These are phyloP conservation scores for Helicoverpa armigera DNA, from an alignment of 1,140 invertebrate species.

Conservation along the genomic window DNA sequence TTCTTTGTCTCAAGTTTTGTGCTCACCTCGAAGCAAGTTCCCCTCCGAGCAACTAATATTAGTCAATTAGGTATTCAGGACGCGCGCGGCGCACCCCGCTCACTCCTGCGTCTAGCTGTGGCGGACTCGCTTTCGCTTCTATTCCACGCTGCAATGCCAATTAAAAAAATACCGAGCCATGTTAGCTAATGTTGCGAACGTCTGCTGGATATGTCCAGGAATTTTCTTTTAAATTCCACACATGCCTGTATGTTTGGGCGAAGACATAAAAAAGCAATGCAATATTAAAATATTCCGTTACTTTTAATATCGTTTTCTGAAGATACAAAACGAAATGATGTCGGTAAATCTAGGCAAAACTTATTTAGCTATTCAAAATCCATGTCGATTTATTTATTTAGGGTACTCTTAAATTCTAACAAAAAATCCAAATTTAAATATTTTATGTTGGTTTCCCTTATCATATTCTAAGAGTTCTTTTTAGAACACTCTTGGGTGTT, in stretches of 20 bases:
- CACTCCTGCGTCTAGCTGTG: constrained; percentile 66
- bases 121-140: constrained; percentile 54
- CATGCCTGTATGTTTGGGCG: background rate
- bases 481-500: constrained; percentile 81
- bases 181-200: constrained; percentile 21
- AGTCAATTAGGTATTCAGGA: constrained; percentile 85
- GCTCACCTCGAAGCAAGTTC: constrained; percentile 81
- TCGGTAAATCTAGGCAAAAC: background rate
- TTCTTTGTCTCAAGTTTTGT: constrained; percentile 83
- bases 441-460: constrained; percentile 54
- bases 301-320: background rate
- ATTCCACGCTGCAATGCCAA: constrained; percentile 51
- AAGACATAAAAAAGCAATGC: background rate
- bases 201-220: constrained; percentile 5
- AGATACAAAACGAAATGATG: no score
- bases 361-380: constrained; percentile 11
- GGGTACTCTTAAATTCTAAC: constrained; percentile 13
- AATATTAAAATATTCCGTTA: background rate
- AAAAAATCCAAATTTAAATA: constrained; percentile 47
- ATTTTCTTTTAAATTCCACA: background rate
- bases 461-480: constrained; percentile 70
- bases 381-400: constrained; percentile 17
- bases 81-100: constrained; percentile 75
- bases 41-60: constrained; percentile 83
- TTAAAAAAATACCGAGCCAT: constrained; percentile 50